Evolutionary conservation across 2,888 invertebrate genomes (phyloP), one percentile per base, ranked within the genome.

Genomic region (Stenoptilia bipunctidactyla): DNA sequence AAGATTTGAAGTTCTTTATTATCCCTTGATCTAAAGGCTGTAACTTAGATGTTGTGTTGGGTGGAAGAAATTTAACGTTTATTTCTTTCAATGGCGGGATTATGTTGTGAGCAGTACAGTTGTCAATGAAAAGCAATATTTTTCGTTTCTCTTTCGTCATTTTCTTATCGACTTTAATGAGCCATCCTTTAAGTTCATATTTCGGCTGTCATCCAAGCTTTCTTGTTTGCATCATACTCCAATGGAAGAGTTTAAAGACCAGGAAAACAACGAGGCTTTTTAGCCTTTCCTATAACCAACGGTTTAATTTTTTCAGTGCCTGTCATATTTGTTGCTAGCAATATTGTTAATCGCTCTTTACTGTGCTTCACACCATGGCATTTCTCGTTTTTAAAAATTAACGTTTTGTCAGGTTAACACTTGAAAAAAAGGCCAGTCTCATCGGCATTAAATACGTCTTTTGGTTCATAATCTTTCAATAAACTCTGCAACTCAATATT

Each of bases 351-450:
- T 5, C 34, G 2, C 34, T 34, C 14, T 34, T 34, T 34, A 34
- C 51, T 52, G 1, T 45, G 41, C 37, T 55, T 58, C 39, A 52
- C 57, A 35, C 52, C 53, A 12, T 45, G 40, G 48, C 52, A 58
- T 42, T 49, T 49, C 45, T 55, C 52, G 39, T 50, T 46, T 48
- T 55, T 56, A 34, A 55, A 57, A 40, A 44, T 45, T n/a, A 55
- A 39, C 25, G 54, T 55, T 46, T 53, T 51, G 37, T 52, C 52
- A 1, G 55, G 56, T 27, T 52, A 48, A 39, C 52, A 46, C 41
- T 51, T 56, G 40, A 41, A 60, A 40, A 61, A 58, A 35, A 57
- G 38, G n/a, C 57, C 56, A 15, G 56, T 47, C 49, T 60, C 56
- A 49, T 54, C 49, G 12, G 51, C 49, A 49, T 53, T 51, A 34